Percentiles rank a stretch among this genome's conserved stretches.
These are phyloP conservation scores for Odontothrips loti DNA, from an alignment of 2,888 invertebrate species.

Conservation along the genomic window DNA sequence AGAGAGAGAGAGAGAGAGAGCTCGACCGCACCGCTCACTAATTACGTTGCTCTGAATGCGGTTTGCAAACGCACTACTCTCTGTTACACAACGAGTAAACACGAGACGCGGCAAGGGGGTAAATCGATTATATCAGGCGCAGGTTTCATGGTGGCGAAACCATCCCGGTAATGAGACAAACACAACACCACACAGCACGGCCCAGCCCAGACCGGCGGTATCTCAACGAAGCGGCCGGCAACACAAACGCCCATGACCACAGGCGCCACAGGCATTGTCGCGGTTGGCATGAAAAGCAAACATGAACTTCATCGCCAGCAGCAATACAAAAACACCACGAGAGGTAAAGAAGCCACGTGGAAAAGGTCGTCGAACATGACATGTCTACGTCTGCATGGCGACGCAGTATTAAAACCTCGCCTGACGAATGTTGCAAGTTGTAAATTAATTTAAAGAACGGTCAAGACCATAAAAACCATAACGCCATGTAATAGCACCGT, in stretches of 20 bases:
- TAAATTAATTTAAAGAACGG: slow-evolving; percentile 6
- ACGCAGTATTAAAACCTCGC: background rate
- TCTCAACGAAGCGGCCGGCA: too few species aligned
- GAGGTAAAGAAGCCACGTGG: background rate
- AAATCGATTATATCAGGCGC: background rate
- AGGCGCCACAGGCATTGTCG: too few species aligned
- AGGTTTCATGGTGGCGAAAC: too few species aligned
- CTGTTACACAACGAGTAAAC: background rate
- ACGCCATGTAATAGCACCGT: background rate
- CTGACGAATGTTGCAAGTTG: background rate
- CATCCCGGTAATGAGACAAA: too few species aligned
- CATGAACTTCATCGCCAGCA: too few species aligned
- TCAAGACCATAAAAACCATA: background rate
- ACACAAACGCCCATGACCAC: too few species aligned
- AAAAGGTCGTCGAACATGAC: background rate
- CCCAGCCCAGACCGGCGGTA: too few species aligned
- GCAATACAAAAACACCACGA: too few species aligned
- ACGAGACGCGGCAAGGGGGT: background rate
- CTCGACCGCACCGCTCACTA: background rate
- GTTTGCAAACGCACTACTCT: background rate
- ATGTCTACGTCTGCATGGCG: background rate
- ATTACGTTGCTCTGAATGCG: background rate
- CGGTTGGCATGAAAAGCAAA: too few species aligned
- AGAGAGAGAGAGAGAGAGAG: background rate
- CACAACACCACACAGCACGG: too few species aligned